Percentiles rank a stretch among this genome's conserved stretches.
Evolutionary conservation across 2,113 vertebrate species (phyloP).

Genomic region (Calidris pugnax): DNA sequence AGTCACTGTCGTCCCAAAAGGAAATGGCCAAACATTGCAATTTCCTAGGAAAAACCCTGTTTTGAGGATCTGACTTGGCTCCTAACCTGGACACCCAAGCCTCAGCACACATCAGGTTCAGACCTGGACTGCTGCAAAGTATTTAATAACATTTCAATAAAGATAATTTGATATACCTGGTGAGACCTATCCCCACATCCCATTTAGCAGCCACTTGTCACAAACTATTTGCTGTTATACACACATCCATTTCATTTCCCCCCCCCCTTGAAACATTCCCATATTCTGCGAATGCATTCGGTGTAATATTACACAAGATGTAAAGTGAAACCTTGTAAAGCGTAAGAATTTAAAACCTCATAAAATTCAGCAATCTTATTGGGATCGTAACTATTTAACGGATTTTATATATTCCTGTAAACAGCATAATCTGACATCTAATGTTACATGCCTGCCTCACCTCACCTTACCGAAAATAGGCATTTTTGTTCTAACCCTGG

Average conservation of each 20-base stretch:
- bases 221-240: not conserved
- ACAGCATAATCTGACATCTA: not conserved
- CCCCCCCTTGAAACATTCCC: not conserved
- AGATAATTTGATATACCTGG: constrained; percentile 33
- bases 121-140: constrained; percentile 6
- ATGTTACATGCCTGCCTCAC: not conserved
- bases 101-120: not conserved
- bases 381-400: not conserved
- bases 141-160: constrained; percentile 46
- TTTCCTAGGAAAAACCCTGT: not conserved
- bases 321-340: constrained; percentile 26
- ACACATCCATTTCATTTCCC: not conserved
- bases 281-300: constrained; percentile 9
- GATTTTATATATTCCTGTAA: constrained; percentile 31
- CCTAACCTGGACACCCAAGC: not conserved
- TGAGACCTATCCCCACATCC: not conserved
- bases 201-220: not conserved
- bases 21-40: not conserved
- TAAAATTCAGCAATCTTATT: not conserved
- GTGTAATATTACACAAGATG: not conserved
- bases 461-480: not conserved
- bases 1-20: not conserved
- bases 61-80: not conserved
- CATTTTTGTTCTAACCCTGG: not conserved
- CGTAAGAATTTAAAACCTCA: not conserved